Evolutionary conservation across 2,113 vertebrate species (phyloP), one percentile per base, ranked within the genome.

Genomic region (Lota lota): DNA sequence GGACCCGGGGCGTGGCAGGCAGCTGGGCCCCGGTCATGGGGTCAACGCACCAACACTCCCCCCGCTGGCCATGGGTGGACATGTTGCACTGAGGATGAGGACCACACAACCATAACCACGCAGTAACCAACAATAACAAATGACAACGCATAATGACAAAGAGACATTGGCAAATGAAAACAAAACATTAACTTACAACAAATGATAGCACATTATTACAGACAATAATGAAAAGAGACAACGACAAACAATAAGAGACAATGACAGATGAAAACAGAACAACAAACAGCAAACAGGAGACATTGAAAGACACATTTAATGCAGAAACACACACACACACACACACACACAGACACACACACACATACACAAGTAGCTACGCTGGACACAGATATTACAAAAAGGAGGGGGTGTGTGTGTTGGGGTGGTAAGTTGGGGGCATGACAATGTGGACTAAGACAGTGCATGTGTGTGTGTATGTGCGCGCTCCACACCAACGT

Each of bases 11-110:
- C 0, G 95, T 94, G 0, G 90, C 92, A 57, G 93, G 88, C 80
- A 97, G 94, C 86, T 92, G 89, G 79, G 94, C 87, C 67, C 97
- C 96, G 0, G 95, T 97, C 75, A 93, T 88, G 51, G 95, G 96
- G 86, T 98, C 92, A 74, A 98, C 96, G 0, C 97, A 99, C 96
- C 97, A 98, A 84, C 96, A 98, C 88, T 98, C 96, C 0, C 97
- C 97, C 20, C 96, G 93, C 88, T 97, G 96, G 77, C 97, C 96
- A 0, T 97, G 95, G 86, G 94, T 92, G 4, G 96, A 97, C 92
- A 98, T 98, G 94, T 98, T 95, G 88, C 97, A 99, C 97, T 99
- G 89, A 60, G 64, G 74, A 77, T 78, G 61, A 89, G 76, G 28
- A 78, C 40, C 76, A 87, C 82, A 87, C 66, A 80, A 75, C 84